Conservation (phyloP, 2,113 vertebrate species). For the Emydura subglobosa region DNA sequence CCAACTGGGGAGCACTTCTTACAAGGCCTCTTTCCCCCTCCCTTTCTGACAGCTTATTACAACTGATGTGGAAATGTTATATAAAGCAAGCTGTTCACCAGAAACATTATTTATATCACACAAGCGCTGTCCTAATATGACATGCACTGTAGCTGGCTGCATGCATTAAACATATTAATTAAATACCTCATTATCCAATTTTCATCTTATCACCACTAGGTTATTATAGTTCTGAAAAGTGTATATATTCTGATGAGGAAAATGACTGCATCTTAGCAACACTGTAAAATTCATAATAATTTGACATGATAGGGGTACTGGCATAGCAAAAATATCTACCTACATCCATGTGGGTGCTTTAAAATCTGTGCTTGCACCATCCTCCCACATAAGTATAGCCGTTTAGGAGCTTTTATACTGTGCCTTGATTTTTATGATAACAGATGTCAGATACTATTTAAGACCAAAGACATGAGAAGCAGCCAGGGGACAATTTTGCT, state of each 20-base stretch:
- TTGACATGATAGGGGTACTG: constrained; percentile 72
- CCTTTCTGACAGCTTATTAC: constrained; percentile 61
- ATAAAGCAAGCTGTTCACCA: constrained; percentile 73
- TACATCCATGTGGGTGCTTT: constrained; percentile 69
- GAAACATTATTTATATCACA: constrained; percentile 70
- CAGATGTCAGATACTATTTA: constrained; percentile 58
- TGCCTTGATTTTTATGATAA: constrained; percentile 69
- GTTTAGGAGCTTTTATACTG: constrained; percentile 64
- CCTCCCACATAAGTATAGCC: constrained; percentile 64
- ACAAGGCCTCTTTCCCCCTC: constrained; percentile 39
- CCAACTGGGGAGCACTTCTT: constrained; percentile 58
- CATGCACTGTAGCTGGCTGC: constrained; percentile 15
- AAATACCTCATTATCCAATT: constrained; percentile 45
- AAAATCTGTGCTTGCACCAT: constrained; percentile 69
- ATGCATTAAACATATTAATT: constrained; percentile 56
- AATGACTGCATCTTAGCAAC: constrained; percentile 38
- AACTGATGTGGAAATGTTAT: constrained; percentile 69
- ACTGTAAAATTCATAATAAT: constrained; percentile 51
- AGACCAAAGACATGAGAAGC: constrained; percentile 47
- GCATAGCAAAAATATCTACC: constrained; percentile 69
- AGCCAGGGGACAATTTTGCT: not conserved
- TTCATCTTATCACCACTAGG: constrained; percentile 4
- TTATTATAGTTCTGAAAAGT: constrained; percentile 30
- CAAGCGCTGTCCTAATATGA: constrained; percentile 40
- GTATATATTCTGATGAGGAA: constrained; percentile 27